Conservation (phyloP, 2,797 vertebrate genomes). For the Acestrorhynchus altus region DNA sequence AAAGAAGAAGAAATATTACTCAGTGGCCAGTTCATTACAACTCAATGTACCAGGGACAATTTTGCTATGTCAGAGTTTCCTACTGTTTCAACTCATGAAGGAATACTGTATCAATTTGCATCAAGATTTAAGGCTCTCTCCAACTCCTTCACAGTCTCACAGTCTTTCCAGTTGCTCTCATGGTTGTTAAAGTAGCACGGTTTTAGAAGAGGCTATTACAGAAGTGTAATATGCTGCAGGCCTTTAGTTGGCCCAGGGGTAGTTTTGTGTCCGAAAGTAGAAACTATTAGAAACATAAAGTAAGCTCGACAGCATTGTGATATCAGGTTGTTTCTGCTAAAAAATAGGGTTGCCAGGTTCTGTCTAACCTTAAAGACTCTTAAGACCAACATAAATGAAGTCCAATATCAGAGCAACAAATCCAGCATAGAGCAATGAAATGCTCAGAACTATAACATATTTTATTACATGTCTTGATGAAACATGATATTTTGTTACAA, state of each 20-base stretch:
- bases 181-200: background rate
- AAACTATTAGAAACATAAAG: slow-evolving; percentile 20
- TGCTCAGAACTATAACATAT: too few relatives aligned
- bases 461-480: too few relatives aligned
- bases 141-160: background rate
- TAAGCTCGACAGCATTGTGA: slow-evolving; percentile 1
- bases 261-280: slow-evolving; percentile 24
- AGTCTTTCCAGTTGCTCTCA: background rate
- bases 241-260: slow-evolving; percentile 25
- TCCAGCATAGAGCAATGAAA: background rate
- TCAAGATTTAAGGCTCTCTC: background rate
- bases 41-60: background rate
- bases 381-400: background rate
- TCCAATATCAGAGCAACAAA: background rate
- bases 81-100: background rate
- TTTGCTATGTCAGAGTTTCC: background rate
- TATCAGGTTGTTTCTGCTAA: background rate
- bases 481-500: too few relatives aligned
- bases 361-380: background rate
- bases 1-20: background rate
- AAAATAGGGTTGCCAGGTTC: background rate
- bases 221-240: slow-evolving; percentile 10
- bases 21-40: slow-evolving; percentile 14
- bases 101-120: background rate
- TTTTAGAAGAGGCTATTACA: slow-evolving; percentile 2